Conservation (phyloP, 2,113 vertebrate species). For the Chrysemys picta region DNA sequence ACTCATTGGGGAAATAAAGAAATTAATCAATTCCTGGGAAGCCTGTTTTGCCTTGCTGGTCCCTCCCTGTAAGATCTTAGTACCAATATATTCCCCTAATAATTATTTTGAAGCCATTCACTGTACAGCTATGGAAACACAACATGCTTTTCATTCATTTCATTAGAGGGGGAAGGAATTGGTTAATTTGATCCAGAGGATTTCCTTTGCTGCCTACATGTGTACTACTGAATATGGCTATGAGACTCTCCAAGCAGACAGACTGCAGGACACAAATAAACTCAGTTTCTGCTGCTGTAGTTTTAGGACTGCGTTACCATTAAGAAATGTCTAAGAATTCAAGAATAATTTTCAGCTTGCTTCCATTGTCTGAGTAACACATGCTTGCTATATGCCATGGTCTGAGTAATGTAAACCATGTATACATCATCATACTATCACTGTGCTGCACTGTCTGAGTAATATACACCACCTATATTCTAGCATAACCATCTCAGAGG, state of each 20-base stretch:
- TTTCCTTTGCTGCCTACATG: background rate
- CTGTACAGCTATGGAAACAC: background rate
- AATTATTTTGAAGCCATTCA: background rate
- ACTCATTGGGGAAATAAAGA: background rate
- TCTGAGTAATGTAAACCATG: background rate
- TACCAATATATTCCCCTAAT: background rate
- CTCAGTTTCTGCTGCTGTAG: conserved; percentile 54
- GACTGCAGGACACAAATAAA: conserved; percentile 64
- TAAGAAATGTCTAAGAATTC: conserved; percentile 55
- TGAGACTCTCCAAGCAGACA: conserved; percentile 40
- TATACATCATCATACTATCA: rapidly evolving
- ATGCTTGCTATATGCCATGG: background rate
- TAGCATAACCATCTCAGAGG: background rate
- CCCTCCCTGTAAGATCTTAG: background rate
- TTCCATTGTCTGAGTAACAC: conserved; percentile 34
- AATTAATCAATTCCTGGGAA: rapidly evolving
- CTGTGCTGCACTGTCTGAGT: background rate
- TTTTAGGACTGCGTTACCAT: conserved; percentile 44
- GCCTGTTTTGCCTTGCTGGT: background rate
- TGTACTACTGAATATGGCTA: conserved; percentile 17
- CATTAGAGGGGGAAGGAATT: background rate
- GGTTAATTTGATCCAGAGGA: conserved; percentile 12
- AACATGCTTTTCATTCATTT: background rate
- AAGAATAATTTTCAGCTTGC: conserved; percentile 44
- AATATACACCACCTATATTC: background rate